phyloP scores from a whole-genome alignment of 1,140 invertebrate species.

The Lepidurus apus region DNA sequence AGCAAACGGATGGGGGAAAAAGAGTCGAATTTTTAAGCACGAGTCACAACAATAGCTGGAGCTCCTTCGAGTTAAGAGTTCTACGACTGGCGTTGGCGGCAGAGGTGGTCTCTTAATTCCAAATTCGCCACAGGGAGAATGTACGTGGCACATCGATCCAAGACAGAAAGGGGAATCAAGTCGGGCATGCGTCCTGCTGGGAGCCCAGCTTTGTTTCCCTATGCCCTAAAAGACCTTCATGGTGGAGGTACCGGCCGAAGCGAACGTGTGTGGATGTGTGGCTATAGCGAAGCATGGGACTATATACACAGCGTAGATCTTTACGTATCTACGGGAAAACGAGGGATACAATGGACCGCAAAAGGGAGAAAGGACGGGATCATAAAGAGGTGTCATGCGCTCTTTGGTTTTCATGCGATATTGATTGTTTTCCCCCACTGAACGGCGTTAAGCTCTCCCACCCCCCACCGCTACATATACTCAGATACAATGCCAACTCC shows the following conservation, averaged over 20 bases:
- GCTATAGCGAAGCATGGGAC: too few relatives aligned
- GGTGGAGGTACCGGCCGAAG: neutral
- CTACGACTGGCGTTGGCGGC: conserved; percentile 5
- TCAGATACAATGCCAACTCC: neutral
- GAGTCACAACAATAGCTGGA: neutral
- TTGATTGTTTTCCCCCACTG: neutral
- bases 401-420: neutral
- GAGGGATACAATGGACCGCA: neutral
- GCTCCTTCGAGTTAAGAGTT: neutral
- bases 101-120: neutral
- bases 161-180: conserved; percentile 13
- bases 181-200: conserved; percentile 5
- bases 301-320: too few relatives aligned
- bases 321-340: neutral
- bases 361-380: neutral
- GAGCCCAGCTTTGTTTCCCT: neutral
- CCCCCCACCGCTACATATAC: neutral
- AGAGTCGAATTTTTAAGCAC: neutral
- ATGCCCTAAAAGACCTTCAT: neutral
- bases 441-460: neutral
- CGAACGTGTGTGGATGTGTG: neutral
- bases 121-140: neutral
- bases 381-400: neutral
- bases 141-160: conserved; percentile 16
- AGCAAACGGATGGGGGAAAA: too few relatives aligned